These are phyloP conservation scores for Porites cylindrica DNA, from an alignment of 92 coral and sea anemone species.

Conservation along the genomic window DNA sequence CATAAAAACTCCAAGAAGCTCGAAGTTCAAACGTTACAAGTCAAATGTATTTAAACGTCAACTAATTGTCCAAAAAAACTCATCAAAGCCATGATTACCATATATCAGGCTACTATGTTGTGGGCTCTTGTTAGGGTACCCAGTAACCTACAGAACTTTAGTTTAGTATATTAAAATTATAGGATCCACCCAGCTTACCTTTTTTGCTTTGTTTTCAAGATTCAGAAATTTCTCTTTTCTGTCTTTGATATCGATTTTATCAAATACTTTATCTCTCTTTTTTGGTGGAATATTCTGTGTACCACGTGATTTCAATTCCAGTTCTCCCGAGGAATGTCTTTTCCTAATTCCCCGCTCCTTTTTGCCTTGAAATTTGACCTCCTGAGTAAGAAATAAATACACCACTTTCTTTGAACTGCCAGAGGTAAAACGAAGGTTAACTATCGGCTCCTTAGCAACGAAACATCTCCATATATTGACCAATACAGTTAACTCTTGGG, in stretches of 20 bases:
- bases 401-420: neutral
- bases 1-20: too few species aligned
- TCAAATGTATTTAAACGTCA: too few species aligned
- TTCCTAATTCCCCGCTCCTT: conserved; percentile 36
- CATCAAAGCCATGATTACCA: too few species aligned
- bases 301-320: conserved; percentile 14
- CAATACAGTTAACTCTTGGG: too few species aligned
- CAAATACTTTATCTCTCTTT: conserved; percentile 50
- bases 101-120: too few species aligned
- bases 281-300: conserved; percentile 1
- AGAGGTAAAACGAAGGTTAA: too few species aligned
- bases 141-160: too few species aligned
- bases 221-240: conserved; percentile 64
- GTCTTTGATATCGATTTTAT: conserved; percentile 52
- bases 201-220: conserved; percentile 70
- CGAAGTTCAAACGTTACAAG: too few species aligned
- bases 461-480: too few species aligned
- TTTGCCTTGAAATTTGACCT: conserved; percentile 22
- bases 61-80: too few species aligned
- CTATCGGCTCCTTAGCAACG: neutral
- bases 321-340: conserved; percentile 38
- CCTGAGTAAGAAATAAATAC: neutral
- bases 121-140: too few species aligned
- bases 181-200: conserved; percentile 31
- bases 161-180: too few species aligned